These are phyloP conservation scores for Hedychridium roseum DNA, from an alignment of 2,888 invertebrate genomes.

Conservation along the genomic window DNA sequence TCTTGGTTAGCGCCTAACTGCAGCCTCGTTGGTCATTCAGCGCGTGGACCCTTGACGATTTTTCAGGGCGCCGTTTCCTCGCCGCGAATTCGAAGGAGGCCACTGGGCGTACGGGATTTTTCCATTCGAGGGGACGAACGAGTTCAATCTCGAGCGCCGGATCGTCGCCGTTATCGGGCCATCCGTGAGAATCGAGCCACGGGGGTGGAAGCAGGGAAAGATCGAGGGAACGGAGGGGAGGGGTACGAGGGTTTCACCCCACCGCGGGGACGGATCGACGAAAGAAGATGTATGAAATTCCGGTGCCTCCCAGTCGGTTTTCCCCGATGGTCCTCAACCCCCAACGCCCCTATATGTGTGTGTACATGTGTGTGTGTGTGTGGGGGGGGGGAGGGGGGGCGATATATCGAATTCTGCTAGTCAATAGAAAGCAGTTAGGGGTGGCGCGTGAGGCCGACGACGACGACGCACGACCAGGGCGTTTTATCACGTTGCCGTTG, in stretches of 20 bases:
- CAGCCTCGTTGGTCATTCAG: no score
- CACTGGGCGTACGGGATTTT: constrained; percentile 20
- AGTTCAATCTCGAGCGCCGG: constrained; percentile 63
- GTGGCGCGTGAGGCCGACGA: constrained; percentile 53
- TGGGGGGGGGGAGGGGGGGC: no score
- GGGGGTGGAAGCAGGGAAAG: constrained; percentile 18
- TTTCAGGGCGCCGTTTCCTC: no score
- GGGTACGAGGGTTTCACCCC: constrained; percentile 14
- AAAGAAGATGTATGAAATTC: constrained; percentile 62
- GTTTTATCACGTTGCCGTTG: constrained; percentile 62
- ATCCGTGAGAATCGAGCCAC: constrained; percentile 41
- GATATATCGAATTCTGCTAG: constrained; percentile 63
- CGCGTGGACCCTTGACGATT: no score
- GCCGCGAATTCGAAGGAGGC: no score
- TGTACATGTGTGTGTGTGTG: no score
- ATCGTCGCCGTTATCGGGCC: constrained; percentile 45
- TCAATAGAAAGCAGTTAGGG: constrained; percentile 63
- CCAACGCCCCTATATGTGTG: no score
- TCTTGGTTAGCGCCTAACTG: no score
- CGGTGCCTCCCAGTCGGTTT: constrained; percentile 60
- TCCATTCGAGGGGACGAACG: constrained; percentile 62
- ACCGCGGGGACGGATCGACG: constrained; percentile 43
- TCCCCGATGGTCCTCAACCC: constrained; percentile 51
- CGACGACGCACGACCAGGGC: constrained; percentile 58
- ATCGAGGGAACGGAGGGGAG: constrained; percentile 9